A percentile compares a stretch with the other conserved stretches of the same genome.
phyloP scores from a whole-genome alignment of 2,888 invertebrate species.

The Machimus atricapillus region DNA sequence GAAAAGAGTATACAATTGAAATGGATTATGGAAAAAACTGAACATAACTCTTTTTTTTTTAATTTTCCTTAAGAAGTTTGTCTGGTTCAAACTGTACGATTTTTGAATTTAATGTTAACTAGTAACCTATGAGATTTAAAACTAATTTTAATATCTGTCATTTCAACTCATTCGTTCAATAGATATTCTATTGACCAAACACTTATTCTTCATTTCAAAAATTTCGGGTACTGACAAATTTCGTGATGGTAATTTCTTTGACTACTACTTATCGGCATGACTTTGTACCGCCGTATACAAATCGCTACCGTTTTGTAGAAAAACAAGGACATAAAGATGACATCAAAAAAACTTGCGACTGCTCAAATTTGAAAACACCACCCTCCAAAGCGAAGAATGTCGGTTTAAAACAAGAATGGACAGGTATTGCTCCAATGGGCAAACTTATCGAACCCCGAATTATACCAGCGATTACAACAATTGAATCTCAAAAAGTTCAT shows the following conservation, averaged over 20 bases:
- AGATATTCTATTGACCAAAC: not conserved
- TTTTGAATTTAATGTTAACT: no score
- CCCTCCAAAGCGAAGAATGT: not conserved
- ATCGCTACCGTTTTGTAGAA: not conserved
- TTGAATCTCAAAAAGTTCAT: not conserved
- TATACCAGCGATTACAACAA: constrained; percentile 50
- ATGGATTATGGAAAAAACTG: no score
- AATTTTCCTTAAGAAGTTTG: no score
- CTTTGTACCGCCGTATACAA: constrained; percentile 54
- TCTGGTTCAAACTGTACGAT: no score
- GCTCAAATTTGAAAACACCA: not conserved
- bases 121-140: no score
- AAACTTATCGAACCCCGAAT: constrained; percentile 56
- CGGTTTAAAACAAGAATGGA: constrained; percentile 55
- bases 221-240: not conserved
- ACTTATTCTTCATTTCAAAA: not conserved
- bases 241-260: not conserved
- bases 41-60: no score
- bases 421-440: constrained; percentile 59
- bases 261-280: constrained; percentile 59
- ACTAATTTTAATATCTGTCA: not conserved
- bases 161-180: not conserved
- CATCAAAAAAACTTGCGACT: not conserved
- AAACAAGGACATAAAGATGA: not conserved
- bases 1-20: no score